These are phyloP conservation scores for Vanessa tameamea DNA, from an alignment of 1,140 invertebrate species.

Conservation along the genomic window DNA sequence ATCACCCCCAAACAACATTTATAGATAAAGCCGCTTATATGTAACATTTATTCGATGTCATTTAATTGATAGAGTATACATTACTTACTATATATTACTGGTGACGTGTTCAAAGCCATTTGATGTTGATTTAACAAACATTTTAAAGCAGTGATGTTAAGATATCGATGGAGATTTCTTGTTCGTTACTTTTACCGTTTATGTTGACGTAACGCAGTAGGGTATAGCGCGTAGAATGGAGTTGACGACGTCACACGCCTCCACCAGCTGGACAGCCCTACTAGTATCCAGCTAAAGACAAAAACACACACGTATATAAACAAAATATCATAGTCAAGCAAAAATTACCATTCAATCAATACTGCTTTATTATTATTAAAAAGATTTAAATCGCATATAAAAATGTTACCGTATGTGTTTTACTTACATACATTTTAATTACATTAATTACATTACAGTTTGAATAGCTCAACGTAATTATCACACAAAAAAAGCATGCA, in stretches of 20 bases:
- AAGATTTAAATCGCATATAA: too few relatives aligned
- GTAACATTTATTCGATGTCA: background rate
- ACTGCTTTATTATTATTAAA: too few relatives aligned
- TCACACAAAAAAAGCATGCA: too few relatives aligned
- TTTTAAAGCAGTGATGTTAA: background rate
- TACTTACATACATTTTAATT: too few relatives aligned
- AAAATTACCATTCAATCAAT: too few relatives aligned
- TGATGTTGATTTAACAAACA: background rate
- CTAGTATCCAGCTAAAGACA: slow-evolving; percentile 51
- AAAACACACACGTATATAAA: slow-evolving; percentile 5
- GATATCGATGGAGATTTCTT: slow-evolving; percentile 1
- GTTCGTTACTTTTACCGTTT: background rate
- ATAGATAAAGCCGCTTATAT: background rate
- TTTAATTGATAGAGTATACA: slow-evolving; percentile 6
- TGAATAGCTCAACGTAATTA: too few relatives aligned
- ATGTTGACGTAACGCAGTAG: slow-evolving; percentile 59
- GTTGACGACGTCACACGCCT: slow-evolving; percentile 61
- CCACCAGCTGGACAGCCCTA: slow-evolving; percentile 52
- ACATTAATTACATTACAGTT: too few relatives aligned
- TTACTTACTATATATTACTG: background rate
- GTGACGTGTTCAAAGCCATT: background rate
- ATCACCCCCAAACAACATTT: background rate
- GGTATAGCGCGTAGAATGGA: slow-evolving; percentile 67
- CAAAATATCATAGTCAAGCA: background rate
- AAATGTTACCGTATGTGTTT: too few relatives aligned